Conservation (phyloP, 2,113 vertebrate species). For the Dicerorhinus sumatrensis region DNA sequence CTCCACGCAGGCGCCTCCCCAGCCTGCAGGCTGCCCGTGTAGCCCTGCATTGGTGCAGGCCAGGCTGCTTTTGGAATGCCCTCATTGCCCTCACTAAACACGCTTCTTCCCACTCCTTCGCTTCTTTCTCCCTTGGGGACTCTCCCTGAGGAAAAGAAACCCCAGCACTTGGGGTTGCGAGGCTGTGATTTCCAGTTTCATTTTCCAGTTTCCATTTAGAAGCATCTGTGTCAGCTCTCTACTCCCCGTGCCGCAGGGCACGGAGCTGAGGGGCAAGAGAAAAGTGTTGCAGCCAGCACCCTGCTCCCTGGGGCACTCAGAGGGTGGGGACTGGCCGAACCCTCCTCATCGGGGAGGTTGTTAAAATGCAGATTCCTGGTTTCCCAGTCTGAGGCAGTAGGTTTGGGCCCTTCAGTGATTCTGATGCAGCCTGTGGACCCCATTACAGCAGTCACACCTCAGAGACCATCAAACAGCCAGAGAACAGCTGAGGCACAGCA, state of each 20-base stretch:
- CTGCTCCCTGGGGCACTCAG: neutral
- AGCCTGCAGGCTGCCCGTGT: rapidly evolving
- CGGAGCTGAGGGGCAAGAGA: neutral
- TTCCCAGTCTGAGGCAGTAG: neutral
- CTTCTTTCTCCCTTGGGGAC: neutral
- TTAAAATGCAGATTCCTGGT: neutral
- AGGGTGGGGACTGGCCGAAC: neutral
- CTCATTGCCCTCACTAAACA: neutral
- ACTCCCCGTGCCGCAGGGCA: neutral
- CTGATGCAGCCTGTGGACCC: neutral
- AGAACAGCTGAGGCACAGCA: neutral
- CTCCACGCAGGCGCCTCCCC: neutral
- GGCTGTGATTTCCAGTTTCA: slow-evolving; percentile 73
- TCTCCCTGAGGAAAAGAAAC: slow-evolving; percentile 53
- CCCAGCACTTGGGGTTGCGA: neutral
- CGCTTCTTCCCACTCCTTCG: rapidly evolving
- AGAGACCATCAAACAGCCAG: neutral
- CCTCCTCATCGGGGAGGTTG: neutral
- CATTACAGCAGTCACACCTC: neutral
- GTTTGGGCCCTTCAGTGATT: neutral
- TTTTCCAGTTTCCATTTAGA: slow-evolving; percentile 68
- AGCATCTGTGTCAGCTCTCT: neutral
- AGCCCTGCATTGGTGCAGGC: rapidly evolving
- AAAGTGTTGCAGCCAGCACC: neutral
- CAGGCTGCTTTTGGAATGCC: neutral